Conservation (phyloP, 2,113 vertebrate species). For the Calyptommatus sinebrachiatus region DNA sequence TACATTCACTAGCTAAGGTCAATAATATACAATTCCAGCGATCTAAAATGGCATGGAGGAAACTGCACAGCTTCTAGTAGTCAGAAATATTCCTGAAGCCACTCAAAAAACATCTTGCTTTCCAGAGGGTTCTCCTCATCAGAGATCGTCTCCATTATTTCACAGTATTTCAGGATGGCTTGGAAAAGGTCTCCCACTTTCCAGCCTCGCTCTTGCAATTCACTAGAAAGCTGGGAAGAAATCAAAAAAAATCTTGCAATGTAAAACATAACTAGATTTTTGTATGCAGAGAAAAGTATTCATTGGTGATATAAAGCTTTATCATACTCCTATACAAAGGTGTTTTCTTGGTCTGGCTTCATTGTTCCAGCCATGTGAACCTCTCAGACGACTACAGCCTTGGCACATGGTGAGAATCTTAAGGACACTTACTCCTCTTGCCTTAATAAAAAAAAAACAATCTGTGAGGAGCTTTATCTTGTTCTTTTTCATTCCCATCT, state of each 20-base stretch:
- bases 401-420: no score
- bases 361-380: neutral
- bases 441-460: neutral
- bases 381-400: no score
- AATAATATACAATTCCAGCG: conserved; percentile 36
- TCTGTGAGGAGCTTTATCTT: neutral
- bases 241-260: conserved; percentile 28
- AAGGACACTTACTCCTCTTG: neutral
- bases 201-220: conserved; percentile 81
- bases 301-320: conserved; percentile 42
- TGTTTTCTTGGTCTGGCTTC: no score
- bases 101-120: conserved; percentile 78
- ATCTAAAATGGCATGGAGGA: conserved; percentile 56
- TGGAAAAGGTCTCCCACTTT: conserved; percentile 89
- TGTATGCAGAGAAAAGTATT: conserved; percentile 35
- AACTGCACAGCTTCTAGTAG: conserved; percentile 32
- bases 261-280: conserved; percentile 34
- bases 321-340: conserved; percentile 18
- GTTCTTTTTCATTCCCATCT: neutral
- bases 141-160: conserved; percentile 59
- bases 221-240: conserved; percentile 80
- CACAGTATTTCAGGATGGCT: conserved; percentile 85
- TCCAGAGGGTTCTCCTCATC: conserved; percentile 57
- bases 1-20: conserved; percentile 49
- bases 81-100: conserved; percentile 89